Evolutionary conservation across 1,140 invertebrate genomes (phyloP).

Genomic region (Glomeris maerens): DNA sequence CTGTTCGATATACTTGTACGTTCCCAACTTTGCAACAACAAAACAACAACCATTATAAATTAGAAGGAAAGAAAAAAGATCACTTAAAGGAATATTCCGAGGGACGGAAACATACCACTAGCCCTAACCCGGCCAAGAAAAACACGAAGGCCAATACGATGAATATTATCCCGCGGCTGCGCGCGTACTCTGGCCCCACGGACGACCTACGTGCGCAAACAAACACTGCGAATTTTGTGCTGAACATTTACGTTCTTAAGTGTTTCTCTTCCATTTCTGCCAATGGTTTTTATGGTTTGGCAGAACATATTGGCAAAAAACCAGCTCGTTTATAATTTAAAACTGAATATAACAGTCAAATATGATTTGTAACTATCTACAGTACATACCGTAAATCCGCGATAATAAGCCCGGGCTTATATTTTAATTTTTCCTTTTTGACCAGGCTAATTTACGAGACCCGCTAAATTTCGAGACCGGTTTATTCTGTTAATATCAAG

Average conservation of each 20-base stretch:
- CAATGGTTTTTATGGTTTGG: slow-evolving; percentile 5
- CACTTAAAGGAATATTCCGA: too few relatives aligned
- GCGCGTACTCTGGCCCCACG: slow-evolving; percentile 68
- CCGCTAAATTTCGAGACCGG: too few relatives aligned
- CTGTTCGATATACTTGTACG: slow-evolving; percentile 39
- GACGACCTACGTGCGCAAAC: slow-evolving; percentile 65
- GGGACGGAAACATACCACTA: slow-evolving; percentile 49
- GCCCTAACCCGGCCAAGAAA: slow-evolving; percentile 54
- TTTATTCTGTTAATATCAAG: too few relatives aligned
- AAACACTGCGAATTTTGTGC: too few relatives aligned
- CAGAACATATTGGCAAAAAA: slow-evolving; percentile 17
- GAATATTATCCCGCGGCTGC: slow-evolving; percentile 60
- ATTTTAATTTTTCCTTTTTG: too few relatives aligned
- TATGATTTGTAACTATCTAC: neutral
- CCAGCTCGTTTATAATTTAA: neutral
- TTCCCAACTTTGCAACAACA: slow-evolving; percentile 25
- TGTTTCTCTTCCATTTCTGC: neutral
- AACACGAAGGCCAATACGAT: slow-evolving; percentile 57
- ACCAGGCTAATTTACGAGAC: too few relatives aligned
- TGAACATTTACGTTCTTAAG: too few relatives aligned
- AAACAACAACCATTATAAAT: neutral
- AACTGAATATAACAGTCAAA: neutral
- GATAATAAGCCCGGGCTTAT: too few relatives aligned
- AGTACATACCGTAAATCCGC: too few relatives aligned
- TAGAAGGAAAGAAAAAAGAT: slow-evolving; percentile 7